A percentile compares a stretch with the other conserved stretches of the same genome.
Conservation (phyloP, 2,113 vertebrate genomes). For the Menidia beryllina region DNA sequence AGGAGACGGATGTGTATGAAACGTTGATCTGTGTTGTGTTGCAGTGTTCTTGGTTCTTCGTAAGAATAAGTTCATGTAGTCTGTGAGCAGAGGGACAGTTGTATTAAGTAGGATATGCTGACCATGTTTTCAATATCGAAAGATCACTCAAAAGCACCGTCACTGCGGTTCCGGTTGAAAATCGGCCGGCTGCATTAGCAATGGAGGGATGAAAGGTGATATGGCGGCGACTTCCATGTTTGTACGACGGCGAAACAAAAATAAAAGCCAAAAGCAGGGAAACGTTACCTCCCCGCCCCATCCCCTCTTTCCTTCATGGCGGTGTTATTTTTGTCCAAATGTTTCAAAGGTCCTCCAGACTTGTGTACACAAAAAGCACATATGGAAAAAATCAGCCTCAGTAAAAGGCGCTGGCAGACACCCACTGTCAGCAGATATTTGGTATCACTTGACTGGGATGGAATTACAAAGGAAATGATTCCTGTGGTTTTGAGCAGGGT, state of each 20-base stretch:
- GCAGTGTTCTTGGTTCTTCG: too few species aligned
- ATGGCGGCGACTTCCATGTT: neutral
- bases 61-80: too few species aligned
- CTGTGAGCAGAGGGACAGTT: too few species aligned
- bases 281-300: neutral
- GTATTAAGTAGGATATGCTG: too few species aligned
- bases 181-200: too few species aligned
- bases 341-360: neutral
- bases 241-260: neutral
- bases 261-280: neutral
- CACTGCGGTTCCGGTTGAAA: too few species aligned
- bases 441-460: constrained; percentile 58
- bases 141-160: too few species aligned
- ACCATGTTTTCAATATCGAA: too few species aligned
- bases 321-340: neutral
- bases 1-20: too few species aligned
- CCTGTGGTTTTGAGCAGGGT: constrained; percentile 59
- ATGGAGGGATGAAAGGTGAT: too few species aligned
- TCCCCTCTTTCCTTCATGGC: neutral
- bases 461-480: constrained; percentile 66
- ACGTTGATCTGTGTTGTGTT: too few species aligned
- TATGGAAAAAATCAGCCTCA: constrained; percentile 35
- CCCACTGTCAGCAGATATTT: constrained; percentile 60
- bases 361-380: constrained; percentile 3
- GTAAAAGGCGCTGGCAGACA: constrained; percentile 17